Base-by-base conservation (phyloP, 2,113 vertebrate species). In the Oncorhynchus masou region DNA sequence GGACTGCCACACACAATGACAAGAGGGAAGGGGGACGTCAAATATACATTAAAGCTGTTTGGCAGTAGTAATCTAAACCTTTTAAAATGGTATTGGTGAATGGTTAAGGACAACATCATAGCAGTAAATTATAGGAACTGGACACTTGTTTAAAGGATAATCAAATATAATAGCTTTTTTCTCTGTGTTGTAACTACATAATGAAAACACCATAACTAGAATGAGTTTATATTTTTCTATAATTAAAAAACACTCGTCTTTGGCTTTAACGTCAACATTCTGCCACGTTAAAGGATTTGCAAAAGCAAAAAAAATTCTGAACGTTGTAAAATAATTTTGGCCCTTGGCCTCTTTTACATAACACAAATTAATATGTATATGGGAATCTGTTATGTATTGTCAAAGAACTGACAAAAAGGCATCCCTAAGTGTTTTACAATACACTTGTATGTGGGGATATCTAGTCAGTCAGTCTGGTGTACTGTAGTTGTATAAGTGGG, bases 21-120 rank as follows among this genome's bases (percentile, higher is more conserved):
- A 6, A 79, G 27, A 76, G 54, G 54, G 1, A 20, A 22, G 0
- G 11, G 39, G 8, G 25, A n/a, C 9, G 54, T 29, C 49, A 15
- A 45, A 66, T 69, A 68, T 80, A 85, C 76, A 74, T 83, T 88
- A 87, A 86, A 88, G 81, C 84, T 76, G 81, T 79, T 87, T 81
- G 82, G 85, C 57, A 85, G 73, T 85, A 75, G 81, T 83, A 70
- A 84, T 73, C 85, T 25, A 81, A 78, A 74, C 51, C 39, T 76
- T 76, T 15, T 72, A 74, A 76, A 71, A 68, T 20, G 22, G 19
- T 60, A n/a, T 20, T 27, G 27, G 27, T 39, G 19, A 16, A 34
- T n/a, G 22, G 25, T 13, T 22, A 49, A 70, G 70, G 57, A 64
- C 75, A 80, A 76, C 57, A 71, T 76, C 84, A 80, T 83, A 88